These are phyloP conservation scores for Paratilapia polleni DNA, from an alignment of 2,113 vertebrate species.

Conservation along the genomic window DNA sequence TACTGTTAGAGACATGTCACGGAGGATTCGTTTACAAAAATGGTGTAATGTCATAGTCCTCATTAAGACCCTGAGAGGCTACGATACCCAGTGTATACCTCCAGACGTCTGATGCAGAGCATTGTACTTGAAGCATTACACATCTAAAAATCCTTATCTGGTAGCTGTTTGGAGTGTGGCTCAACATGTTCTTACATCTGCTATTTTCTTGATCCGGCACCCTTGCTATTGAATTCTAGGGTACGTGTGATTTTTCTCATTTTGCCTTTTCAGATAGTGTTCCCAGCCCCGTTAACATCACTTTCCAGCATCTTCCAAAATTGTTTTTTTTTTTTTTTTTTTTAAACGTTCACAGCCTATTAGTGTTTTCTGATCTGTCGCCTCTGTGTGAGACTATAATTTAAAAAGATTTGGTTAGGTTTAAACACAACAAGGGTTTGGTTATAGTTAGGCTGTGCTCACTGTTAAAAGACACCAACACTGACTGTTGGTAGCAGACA, in stretches of 20 bases:
- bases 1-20: neutral
- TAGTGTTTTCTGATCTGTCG: neutral
- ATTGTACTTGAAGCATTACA: neutral
- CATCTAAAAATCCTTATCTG: neutral
- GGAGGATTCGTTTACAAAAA: neutral
- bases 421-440: neutral
- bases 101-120: neutral
- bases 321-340: neutral
- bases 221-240: neutral
- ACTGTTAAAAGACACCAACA: neutral
- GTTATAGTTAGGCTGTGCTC: neutral
- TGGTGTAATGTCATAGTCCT: slow-evolving; percentile 3
- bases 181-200: slow-evolving; percentile 4
- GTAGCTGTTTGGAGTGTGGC: neutral
- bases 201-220: neutral
- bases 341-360: neutral
- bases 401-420: neutral
- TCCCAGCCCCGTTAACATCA: neutral
- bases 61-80: neutral
- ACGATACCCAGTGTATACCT: neutral
- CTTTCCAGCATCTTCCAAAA: neutral
- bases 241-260: neutral
- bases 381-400: neutral
- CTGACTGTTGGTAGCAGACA: neutral
- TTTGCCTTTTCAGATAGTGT: neutral